Percentiles rank a stretch among this genome's conserved stretches.
These are phyloP conservation scores for Linurgus olivaceus DNA, from an alignment of 2,797 vertebrate species.

Conservation along the genomic window DNA sequence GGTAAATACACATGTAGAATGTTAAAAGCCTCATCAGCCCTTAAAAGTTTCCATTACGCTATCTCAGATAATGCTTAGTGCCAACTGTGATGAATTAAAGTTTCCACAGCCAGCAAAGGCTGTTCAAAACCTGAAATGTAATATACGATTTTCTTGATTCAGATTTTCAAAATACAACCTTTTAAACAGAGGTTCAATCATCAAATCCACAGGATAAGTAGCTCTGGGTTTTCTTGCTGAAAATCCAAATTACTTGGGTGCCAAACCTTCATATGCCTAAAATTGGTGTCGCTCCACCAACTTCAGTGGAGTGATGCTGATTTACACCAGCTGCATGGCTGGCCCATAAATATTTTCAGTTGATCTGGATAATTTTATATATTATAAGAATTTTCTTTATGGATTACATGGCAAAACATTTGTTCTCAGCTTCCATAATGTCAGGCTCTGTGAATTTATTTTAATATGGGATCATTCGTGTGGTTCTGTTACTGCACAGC, in stretches of 20 bases:
- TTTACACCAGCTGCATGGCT: conserved; percentile 63
- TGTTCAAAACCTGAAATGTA: conserved; percentile 26
- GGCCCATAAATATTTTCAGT: conserved; percentile 55
- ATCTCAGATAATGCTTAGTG: conserved; percentile 51
- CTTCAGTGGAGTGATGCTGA: conserved; percentile 32
- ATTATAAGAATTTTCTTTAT: conserved; percentile 56
- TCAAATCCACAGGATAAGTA: conserved; percentile 68
- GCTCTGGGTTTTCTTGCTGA: conserved; percentile 55
- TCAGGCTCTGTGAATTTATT: conserved; percentile 38
- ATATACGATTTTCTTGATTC: conserved; percentile 48
- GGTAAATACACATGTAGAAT: conserved; percentile 58
- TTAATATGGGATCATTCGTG: not conserved
- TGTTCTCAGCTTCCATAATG: conserved; percentile 56
- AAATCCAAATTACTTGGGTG: conserved; percentile 55
- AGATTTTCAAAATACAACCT: conserved; percentile 52
- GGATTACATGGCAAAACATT: conserved; percentile 54
- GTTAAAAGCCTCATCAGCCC: conserved; percentile 57
- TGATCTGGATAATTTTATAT: conserved; percentile 65
- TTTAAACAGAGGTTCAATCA: conserved; percentile 63
- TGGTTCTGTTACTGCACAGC: not conserved
- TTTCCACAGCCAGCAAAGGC: conserved; percentile 59
- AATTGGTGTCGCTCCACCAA: not conserved
- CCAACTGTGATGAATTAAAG: conserved; percentile 63
- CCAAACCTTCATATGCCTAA: conserved; percentile 36
- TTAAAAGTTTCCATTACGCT: conserved; percentile 61